Percentiles rank a stretch among this genome's conserved stretches.
Evolutionary conservation across 2,113 vertebrate species (phyloP).

Genomic region (Desmodus rotundus): DNA sequence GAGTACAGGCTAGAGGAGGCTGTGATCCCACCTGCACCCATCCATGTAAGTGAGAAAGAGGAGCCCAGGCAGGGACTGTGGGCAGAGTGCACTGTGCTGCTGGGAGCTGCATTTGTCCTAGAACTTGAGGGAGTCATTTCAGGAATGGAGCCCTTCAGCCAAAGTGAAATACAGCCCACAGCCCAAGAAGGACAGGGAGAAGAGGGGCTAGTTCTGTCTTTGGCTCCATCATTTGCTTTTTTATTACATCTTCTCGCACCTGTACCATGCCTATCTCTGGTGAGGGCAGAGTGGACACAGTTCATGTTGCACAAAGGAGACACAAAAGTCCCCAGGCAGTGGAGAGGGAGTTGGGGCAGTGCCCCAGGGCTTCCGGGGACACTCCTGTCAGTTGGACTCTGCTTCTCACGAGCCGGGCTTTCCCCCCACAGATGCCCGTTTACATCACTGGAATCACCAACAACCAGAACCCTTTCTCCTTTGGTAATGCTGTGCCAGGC

Average conservation of each 20-base stretch:
- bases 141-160: too few relatives aligned
- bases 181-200: fast-evolving
- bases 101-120: too few relatives aligned
- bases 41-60: background rate
- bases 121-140: background rate
- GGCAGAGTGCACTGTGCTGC: background rate
- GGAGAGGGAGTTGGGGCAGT: too few relatives aligned
- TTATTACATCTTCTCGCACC: fast-evolving
- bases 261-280: fast-evolving
- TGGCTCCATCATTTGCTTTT: too few relatives aligned
- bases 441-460: constrained; percentile 93
- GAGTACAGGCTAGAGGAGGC: too few relatives aligned
- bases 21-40: fast-evolving
- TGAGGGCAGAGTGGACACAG: too few relatives aligned
- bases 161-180: fast-evolving
- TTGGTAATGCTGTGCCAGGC: constrained; percentile 88
- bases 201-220: too few relatives aligned
- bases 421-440: constrained; percentile 86
- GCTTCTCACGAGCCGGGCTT: background rate
- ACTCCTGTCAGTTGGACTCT: fast-evolving
- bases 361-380: fast-evolving
- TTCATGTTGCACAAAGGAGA: fast-evolving
- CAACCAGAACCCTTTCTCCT: constrained; percentile 94
- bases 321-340: fast-evolving
- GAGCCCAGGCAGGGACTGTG: background rate